Base-by-base conservation (phyloP, 2,888 invertebrate genomes). In the Meteorus cinctellus region DNA sequence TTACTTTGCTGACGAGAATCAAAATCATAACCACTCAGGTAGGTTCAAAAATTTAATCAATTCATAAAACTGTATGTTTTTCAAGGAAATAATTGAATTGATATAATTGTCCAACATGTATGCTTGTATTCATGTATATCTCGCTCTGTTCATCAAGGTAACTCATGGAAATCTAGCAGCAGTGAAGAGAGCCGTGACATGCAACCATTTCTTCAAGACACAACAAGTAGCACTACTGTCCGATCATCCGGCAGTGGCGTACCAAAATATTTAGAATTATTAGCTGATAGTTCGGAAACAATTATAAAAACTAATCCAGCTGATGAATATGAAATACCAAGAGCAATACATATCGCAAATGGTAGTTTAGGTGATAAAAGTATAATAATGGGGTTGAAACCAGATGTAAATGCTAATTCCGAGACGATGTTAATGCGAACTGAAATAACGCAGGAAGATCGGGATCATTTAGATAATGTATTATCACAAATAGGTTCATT, bases 1-100 rank as follows among this genome's bases (percentile, higher is more conserved):
- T 90, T 95, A 95, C 92, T 94, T 94, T 91, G 92, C 93, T 87
- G 95, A 94, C 91, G 93, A 94, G 91, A 94, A 94, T 91, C 93
- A 92, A 91, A 93, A 93, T 89, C 89, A 90, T 88, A 92, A 93
- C 91, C 90, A 86, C 90, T 91, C 89, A 90, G 90, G 90, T 89
- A 89, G 86, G 86, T 86, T 83, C 77, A 66, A 67, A 19, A 27
- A 55, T 59, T 69, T 19, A 41, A 19, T 24, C 48, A 29, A 14
- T 48, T 48, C 27, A 62, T 8, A 5, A 29, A 10, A 48, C 24
- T 41, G n/a, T 51, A 45, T 24, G 8, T 24, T 27, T 29, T 41
- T 14, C 8, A 34, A 6, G 8, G 2, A 6, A 8, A 6, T 36
- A 19, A 31, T 36, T 36, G 34, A n/a, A 66, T 55, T 60, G 12